A percentile compares a stretch with the other conserved stretches of the same genome.
phyloP scores from a whole-genome alignment of 2,113 vertebrate species.

The Callospermophilus lateralis region DNA sequence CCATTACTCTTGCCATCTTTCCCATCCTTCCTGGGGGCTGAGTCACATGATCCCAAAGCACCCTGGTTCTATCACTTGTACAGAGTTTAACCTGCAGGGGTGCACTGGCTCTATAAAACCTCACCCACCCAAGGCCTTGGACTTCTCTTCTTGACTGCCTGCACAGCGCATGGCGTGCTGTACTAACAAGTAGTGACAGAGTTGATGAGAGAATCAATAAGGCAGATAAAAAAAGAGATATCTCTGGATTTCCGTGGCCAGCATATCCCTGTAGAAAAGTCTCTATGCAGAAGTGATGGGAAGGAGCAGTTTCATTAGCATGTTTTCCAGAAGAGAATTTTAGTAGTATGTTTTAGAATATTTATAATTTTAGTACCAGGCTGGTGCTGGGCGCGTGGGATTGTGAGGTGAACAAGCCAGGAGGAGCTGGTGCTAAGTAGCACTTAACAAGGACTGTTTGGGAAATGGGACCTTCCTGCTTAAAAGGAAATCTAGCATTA shows the following conservation, averaged over 20 bases:
- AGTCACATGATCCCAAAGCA: neutral
- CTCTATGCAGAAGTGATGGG: too few species aligned
- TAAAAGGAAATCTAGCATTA: conserved; percentile 9
- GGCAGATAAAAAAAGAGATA: neutral
- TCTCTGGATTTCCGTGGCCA: neutral
- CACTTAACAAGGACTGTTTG: neutral
- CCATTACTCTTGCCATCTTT: accelerated
- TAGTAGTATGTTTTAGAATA: neutral
- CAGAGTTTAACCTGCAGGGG: neutral
- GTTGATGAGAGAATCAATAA: neutral
- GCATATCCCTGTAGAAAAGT: neutral
- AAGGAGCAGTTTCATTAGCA: neutral
- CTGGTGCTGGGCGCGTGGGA: neutral
- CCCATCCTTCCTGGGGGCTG: too few species aligned
- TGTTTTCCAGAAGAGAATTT: neutral
- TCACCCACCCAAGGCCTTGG: neutral
- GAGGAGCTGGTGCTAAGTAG: accelerated
- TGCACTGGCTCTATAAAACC: neutral
- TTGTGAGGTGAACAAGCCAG: neutral
- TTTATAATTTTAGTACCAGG: neutral
- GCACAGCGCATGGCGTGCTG: neutral
- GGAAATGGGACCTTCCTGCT: neutral
- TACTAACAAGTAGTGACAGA: neutral
- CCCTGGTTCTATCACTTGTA: neutral
- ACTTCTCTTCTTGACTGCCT: neutral